These are phyloP conservation scores for Drosophila aldrichi DNA, from an alignment of 2,888 invertebrate genomes.

Conservation along the genomic window DNA sequence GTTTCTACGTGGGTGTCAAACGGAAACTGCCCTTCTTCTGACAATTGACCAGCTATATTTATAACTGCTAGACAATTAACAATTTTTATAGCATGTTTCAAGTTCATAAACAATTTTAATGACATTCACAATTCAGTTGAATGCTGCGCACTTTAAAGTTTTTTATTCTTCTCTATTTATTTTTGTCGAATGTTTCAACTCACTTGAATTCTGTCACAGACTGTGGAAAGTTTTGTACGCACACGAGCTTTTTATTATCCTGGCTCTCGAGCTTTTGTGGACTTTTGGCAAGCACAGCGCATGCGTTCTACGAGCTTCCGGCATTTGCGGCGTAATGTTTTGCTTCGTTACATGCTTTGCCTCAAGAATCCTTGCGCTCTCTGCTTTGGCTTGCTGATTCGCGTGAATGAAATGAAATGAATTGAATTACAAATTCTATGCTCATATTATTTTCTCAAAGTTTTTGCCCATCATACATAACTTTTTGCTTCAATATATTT, in stretches of 20 bases:
- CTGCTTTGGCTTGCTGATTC: conserved; percentile 56
- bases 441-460: neutral
- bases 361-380: conserved; percentile 36
- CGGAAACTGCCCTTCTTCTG: neutral
- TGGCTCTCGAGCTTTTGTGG: conserved; percentile 39
- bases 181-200: conserved; percentile 25
- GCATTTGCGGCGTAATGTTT: conserved; percentile 62
- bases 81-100: neutral
- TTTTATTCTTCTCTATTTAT: neutral
- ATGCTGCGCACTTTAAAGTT: conserved; percentile 24
- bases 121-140: conserved; percentile 16
- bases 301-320: conserved; percentile 61
- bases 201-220: conserved; percentile 56
- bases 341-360: conserved; percentile 50
- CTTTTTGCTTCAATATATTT: neutral
- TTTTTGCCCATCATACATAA: neutral
- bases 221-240: conserved; percentile 59
- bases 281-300: conserved; percentile 45
- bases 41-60: neutral
- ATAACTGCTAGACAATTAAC: neutral
- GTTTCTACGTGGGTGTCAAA: conserved; percentile 3
- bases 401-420: conserved; percentile 45
- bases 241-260: conserved; percentile 72
- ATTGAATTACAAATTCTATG: no score
- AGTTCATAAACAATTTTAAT: conserved; percentile 8